Conservation (phyloP, 2,797 vertebrate species). For the Gobionotothen gibberifrons region DNA sequence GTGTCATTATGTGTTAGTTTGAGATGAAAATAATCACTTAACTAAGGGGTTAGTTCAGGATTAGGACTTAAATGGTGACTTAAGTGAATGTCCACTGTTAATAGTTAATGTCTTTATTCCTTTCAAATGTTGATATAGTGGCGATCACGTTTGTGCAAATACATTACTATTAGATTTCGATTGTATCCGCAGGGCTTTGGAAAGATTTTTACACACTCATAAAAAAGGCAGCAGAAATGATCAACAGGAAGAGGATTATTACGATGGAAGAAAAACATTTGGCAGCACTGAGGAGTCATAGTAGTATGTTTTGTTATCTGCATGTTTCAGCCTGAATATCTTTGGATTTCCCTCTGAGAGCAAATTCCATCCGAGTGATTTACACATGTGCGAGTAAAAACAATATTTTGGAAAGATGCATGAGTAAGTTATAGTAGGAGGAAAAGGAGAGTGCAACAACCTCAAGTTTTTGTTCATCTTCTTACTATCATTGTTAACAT, state of each 20-base stretch:
- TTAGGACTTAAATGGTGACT: background rate
- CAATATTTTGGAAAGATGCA: background rate
- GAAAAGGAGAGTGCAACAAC: constrained; percentile 2
- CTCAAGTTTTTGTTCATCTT: constrained; percentile 38
- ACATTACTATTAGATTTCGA: background rate
- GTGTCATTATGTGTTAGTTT: background rate
- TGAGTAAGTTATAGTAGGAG: constrained; percentile 17
- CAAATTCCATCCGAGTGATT: background rate
- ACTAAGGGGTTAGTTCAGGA: background rate
- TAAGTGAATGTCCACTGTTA: background rate
- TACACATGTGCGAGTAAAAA: background rate
- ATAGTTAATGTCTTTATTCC: background rate
- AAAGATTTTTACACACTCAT: constrained; percentile 1
- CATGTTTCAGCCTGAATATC: constrained; percentile 27
- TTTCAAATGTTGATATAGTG: background rate
- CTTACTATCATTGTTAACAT: constrained; percentile 31
- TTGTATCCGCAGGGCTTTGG: background rate
- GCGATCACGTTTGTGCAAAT: background rate
- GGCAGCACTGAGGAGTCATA: constrained; percentile 1
- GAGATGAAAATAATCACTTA: background rate
- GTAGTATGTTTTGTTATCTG: constrained; percentile 11
- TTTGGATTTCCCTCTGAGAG: constrained; percentile 8
- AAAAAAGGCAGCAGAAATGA: constrained; percentile 1
- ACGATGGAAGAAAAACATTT: constrained; percentile 16
- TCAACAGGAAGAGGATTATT: constrained; percentile 31